Evolutionary conservation across 2,113 vertebrate genomes (phyloP), one percentile per base, ranked within the genome.

Genomic region (Uropsilus gracilis): DNA sequence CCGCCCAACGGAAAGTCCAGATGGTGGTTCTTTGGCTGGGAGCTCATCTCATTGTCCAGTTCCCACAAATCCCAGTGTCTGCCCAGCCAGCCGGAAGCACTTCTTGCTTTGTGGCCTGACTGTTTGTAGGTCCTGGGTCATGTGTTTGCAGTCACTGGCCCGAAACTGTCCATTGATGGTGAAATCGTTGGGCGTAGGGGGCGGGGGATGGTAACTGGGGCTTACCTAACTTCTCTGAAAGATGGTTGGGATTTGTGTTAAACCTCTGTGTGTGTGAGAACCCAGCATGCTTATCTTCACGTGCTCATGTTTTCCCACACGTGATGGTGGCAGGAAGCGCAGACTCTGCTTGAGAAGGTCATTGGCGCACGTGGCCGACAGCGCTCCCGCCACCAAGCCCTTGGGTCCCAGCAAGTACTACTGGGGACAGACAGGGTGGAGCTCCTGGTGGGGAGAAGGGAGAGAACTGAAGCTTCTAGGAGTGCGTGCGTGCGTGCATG

Each of bases 31-130:
- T 44, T 91, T 91, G 46, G 57, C 22, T 89, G 63, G 78, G n/a
- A 94, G 94, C 68, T 89, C 46, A 77, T 61, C 28, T 42, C 64
- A 88, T 78, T 86, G 71, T 96, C 7, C 89, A 89, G 55, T 28
- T 63, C 55, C 37, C 16, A 80, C 78, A 92, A 66, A 50, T n/a
- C 71, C 20, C 32, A 85, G 37, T 93, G 55, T 80, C 94, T 71
- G 61, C 3, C 1, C 9, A 61, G 39, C 57, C 13, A 22, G 34
- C 83, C 73, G 39, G 63, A 83, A 96, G 78, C 48, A 11, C 37
- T 82, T 93, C 20, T n/a, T n/a, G n/a, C n/a, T n/a, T n/a, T 76
- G 22, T 34, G 5, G 22, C 12, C 16, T 18, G 76, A 71, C n/a
- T 81, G 13, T 59, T 86, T 63, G 63, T 63, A 81, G 46, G 16